These are phyloP conservation scores for Coptodon rendalli DNA, from an alignment of 2,113 vertebrate genomes.

Conservation along the genomic window DNA sequence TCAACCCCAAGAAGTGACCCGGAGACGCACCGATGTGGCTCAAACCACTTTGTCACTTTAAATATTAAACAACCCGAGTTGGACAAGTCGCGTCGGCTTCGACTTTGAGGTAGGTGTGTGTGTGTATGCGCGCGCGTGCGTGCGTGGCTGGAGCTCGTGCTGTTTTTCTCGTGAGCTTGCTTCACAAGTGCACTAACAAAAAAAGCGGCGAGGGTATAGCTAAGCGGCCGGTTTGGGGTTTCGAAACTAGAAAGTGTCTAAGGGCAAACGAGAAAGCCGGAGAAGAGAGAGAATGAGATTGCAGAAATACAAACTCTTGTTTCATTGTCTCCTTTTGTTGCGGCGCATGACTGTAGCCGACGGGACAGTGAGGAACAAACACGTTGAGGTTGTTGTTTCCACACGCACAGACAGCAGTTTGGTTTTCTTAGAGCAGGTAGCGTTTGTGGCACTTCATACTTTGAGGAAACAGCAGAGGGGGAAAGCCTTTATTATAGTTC, in stretches of 20 bases:
- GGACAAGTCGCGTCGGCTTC: slow-evolving; percentile 51
- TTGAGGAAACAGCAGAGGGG: not conserved
- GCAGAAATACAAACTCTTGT: slow-evolving; percentile 52
- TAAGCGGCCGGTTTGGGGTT: not conserved
- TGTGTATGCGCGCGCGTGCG: not conserved
- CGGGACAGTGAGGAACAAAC: slow-evolving; percentile 49
- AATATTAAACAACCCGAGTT: slow-evolving; percentile 40
- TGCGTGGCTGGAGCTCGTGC: slow-evolving; percentile 6
- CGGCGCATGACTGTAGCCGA: slow-evolving; percentile 33
- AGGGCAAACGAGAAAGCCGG: not conserved
- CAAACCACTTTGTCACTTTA: slow-evolving; percentile 42
- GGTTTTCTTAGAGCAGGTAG: not conserved
- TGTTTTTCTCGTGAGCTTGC: not conserved
- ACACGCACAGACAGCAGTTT: not conserved
- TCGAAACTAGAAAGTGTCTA: not conserved
- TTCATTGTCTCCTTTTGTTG: slow-evolving; percentile 67
- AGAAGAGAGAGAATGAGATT: not conserved
- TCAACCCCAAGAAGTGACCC: slow-evolving; percentile 45
- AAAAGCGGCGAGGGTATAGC: slow-evolving; percentile 31
- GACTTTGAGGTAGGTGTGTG: slow-evolving; percentile 64
- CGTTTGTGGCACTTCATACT: not conserved
- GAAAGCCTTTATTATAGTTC: not conserved
- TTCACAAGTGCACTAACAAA: slow-evolving; percentile 53
- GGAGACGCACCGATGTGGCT: slow-evolving; percentile 32
- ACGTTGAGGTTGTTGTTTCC: slow-evolving; percentile 20